phyloP scores from a whole-genome alignment of 2,113 vertebrate genomes.

The Platichthys flesus region DNA sequence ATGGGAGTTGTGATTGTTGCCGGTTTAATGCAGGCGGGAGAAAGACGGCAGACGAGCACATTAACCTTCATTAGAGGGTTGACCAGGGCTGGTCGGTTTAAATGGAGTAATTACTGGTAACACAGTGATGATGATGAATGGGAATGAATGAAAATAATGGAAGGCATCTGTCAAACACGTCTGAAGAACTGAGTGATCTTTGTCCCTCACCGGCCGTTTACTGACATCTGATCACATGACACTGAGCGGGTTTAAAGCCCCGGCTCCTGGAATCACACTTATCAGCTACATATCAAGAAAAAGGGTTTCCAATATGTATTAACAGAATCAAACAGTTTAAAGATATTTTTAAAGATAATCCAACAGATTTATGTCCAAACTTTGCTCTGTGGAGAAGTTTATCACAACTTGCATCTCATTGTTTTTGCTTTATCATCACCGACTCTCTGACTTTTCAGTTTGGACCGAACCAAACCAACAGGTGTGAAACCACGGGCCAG shows the following conservation, averaged over 20 bases:
- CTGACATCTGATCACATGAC: conserved; percentile 5
- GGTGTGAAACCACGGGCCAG: no score
- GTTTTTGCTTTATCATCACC: background rate
- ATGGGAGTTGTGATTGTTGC: conserved; percentile 43
- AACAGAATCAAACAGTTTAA: no score
- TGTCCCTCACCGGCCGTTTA: background rate
- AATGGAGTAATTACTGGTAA: conserved; percentile 68
- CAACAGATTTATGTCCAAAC: no score
- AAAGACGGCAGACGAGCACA: conserved; percentile 49
- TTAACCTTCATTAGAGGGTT: conserved; percentile 72
- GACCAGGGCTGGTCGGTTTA: conserved; percentile 44
- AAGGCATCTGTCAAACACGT: conserved; percentile 58
- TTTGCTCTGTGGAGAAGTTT: no score
- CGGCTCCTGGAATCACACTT: background rate
- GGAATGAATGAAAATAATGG: conserved; percentile 55
- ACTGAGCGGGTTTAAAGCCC: background rate
- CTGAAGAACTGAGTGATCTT: conserved; percentile 33
- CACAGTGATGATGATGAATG: conserved; percentile 57
- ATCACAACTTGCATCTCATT: background rate
- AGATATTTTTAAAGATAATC: no score
- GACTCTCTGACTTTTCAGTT: no score
- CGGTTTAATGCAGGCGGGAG: conserved; percentile 27
- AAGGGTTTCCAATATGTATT: no score
- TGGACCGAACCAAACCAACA: no score
- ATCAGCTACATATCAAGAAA: background rate